Conservation (phyloP, 2,888 invertebrate species). For the Mimumesa dahlbomi region DNA sequence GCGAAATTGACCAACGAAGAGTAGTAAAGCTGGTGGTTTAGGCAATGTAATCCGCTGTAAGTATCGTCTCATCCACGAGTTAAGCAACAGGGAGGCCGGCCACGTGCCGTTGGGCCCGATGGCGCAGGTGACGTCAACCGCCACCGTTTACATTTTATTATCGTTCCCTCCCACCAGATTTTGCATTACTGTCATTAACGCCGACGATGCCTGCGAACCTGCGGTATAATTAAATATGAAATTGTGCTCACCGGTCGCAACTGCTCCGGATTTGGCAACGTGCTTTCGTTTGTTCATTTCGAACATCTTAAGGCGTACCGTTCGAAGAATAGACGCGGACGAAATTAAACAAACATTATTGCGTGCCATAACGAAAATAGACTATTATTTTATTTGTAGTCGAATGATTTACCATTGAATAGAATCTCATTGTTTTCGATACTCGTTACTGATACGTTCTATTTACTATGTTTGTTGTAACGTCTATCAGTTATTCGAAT, state of each 20-base stretch:
- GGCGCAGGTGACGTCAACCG: conserved; percentile 48
- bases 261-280: conserved; percentile 76
- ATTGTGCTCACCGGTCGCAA: conserved; percentile 71
- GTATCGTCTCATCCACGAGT: conserved; percentile 13
- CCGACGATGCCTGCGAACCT: conserved; percentile 57
- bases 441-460: too few relatives aligned
- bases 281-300: not conserved
- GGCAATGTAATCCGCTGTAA: conserved; percentile 10
- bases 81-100: conserved; percentile 30
- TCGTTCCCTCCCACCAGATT: conserved; percentile 59
- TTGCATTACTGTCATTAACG: conserved; percentile 76
- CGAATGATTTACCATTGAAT: too few relatives aligned
- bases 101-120: conserved; percentile 28
- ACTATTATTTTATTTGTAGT: too few relatives aligned
- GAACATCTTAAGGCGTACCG: not conserved
- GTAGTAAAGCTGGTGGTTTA: conserved; percentile 6
- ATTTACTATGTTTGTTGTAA: too few relatives aligned
- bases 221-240: conserved; percentile 76
- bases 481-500: too few relatives aligned
- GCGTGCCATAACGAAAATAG: too few relatives aligned
- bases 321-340: not conserved
- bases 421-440: too few relatives aligned
- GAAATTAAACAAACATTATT: not conserved
- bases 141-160: conserved; percentile 71
- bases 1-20: conserved; percentile 22